Base-by-base conservation (phyloP, 2,113 vertebrate species). In the Anhinga rufa region DNA sequence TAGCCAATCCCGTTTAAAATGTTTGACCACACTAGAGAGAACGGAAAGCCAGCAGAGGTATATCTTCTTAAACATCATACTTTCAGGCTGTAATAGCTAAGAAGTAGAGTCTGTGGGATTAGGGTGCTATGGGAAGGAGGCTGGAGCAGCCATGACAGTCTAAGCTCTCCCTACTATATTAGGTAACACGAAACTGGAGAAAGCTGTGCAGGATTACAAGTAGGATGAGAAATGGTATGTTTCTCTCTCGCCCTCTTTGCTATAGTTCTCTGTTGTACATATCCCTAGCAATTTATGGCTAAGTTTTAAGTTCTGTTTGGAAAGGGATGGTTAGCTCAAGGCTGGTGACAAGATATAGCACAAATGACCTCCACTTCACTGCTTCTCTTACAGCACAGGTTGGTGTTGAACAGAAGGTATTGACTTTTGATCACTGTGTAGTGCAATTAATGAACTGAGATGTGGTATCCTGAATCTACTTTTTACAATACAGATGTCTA, bases 121-220 rank as follows among this genome's bases (percentile, higher is more conserved):
- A 40, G 52, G 80, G 28, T n/a, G 28, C 48, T 86, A 65, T 32
- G 34, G 14, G 71, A 70, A 93, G 57, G 40, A 68, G 58, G 40
- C 10, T 57, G 86, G 14, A 86, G 54, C 58, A 92, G 48, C 48
- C 57, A 49, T 32, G 55, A 91, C 61, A 57, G 12, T 34, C 70
- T 82, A 54, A 80, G 20, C 38, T 86, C n/a, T 96, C 78, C 18
- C 55, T 94, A 74, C 85, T 93, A 51, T 86, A 92, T 90, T 93
- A 94, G 88, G 90, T 65, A 87, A 71, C 21, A 36, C 57, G 52
- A 42, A 90, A 89, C 44, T 91, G 34, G 36, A 93, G 58, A 76
- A 93, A 69, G n/a, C 48, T 60, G 22, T 48, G 38, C 42, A 57
- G 57, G 58, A 88, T 94, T 86, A 88, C 1, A 0, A 88, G 85